Conservation (phyloP, 1,140 invertebrate genomes). For the Oppia nitens region DNA sequence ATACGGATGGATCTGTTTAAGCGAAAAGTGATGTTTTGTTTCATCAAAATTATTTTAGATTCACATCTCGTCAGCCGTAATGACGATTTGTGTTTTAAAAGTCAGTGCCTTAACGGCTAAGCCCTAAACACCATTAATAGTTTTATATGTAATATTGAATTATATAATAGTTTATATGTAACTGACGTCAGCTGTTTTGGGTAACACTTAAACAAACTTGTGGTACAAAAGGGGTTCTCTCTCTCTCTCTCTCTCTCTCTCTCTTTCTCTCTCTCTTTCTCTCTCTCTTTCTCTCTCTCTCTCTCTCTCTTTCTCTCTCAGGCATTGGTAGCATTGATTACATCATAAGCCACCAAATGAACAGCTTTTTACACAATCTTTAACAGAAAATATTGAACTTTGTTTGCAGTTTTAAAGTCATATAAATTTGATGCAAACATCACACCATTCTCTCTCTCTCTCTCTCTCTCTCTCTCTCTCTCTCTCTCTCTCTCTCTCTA, state of each 20-base stretch:
- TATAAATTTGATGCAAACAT: not conserved
- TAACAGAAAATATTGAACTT: not conserved
- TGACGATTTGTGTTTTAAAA: not conserved
- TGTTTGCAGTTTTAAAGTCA: not conserved
- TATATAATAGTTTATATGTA: not conserved
- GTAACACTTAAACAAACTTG: not conserved
- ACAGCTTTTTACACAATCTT: not conserved
- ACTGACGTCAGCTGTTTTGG: not conserved
- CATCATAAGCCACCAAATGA: not conserved
- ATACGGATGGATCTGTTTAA: no score
- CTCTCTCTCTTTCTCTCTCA: no score
- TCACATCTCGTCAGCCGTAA: not conserved
- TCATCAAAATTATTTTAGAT: not conserved
- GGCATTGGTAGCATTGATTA: not conserved
- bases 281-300: no score
- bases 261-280: no score
- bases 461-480: not conserved
- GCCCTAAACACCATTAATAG: no score
- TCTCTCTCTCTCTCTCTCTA: not conserved
- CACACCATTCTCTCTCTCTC: not conserved
- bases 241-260: no score
- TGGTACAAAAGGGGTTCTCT: not conserved
- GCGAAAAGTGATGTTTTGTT: not conserved
- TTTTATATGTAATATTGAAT: no score
- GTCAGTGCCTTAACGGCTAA: not conserved